phyloP scores from a whole-genome alignment of 2,797 vertebrate species.

The Selene dorsalis region DNA sequence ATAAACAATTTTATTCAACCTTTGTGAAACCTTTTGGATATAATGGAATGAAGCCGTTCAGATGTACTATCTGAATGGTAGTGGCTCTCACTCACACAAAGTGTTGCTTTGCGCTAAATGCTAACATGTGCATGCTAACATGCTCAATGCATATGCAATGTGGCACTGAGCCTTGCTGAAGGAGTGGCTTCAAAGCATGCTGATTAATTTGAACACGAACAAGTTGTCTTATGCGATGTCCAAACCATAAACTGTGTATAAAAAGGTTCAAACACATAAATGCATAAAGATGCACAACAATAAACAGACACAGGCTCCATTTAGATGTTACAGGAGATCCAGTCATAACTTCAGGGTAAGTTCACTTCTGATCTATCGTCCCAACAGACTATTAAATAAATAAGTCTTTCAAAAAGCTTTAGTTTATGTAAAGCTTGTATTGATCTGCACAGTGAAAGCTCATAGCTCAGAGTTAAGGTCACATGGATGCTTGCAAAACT shows the following conservation, averaged over 20 bases:
- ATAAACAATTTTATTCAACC: background rate
- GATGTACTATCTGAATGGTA: background rate
- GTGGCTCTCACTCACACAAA: background rate
- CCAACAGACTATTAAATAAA: background rate
- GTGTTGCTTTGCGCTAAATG: background rate
- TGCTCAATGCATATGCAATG: background rate
- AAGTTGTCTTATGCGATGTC: background rate
- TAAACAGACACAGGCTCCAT: background rate
- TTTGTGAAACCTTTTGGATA: background rate
- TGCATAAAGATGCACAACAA: background rate
- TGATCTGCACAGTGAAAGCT: slow-evolving; percentile 10
- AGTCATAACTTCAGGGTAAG: background rate
- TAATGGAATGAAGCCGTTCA: background rate
- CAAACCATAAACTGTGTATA: too few relatives aligned
- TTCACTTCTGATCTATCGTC: background rate
- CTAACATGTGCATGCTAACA: background rate
- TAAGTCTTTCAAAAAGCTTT: slow-evolving; percentile 10
- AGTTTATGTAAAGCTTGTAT: slow-evolving; percentile 8
- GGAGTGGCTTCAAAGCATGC: background rate
- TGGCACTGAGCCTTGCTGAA: background rate
- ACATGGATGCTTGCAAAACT: slow-evolving; percentile 36
- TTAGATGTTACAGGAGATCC: background rate
- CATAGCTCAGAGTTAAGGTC: slow-evolving; percentile 37
- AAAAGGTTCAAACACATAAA: background rate
- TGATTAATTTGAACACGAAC: background rate